Conservation (phyloP, 2,888 invertebrate species). For the Ochropacha duplaris region DNA sequence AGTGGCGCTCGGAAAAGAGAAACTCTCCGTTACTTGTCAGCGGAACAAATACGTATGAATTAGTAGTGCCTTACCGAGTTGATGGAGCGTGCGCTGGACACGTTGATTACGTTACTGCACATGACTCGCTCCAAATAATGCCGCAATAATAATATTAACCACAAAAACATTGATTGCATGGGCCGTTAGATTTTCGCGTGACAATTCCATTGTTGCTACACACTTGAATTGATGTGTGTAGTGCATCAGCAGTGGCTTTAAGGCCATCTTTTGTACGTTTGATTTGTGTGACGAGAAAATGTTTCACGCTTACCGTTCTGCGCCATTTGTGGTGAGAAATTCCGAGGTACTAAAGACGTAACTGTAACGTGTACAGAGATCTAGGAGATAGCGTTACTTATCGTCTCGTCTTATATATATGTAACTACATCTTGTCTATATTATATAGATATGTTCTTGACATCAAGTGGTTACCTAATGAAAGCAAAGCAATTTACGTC, state of each 20-base stretch:
- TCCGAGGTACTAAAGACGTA: slow-evolving; percentile 13
- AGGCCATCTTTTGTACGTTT: slow-evolving; percentile 23
- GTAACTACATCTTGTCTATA: too few relatives aligned
- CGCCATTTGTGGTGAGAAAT: slow-evolving; percentile 9
- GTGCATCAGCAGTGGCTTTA: slow-evolving; percentile 16
- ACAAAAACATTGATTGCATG: slow-evolving; percentile 27
- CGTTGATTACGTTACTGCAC: slow-evolving; percentile 23
- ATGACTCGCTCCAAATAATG: slow-evolving; percentile 45
- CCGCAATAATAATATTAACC: slow-evolving; percentile 40
- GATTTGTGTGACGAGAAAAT: slow-evolving; percentile 12
- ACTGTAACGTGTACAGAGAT: slow-evolving; percentile 9
- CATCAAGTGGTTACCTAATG: slow-evolving; percentile 25
- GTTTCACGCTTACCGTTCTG: slow-evolving; percentile 18
- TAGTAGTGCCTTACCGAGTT: slow-evolving; percentile 36
- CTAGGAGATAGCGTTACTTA: background rate
- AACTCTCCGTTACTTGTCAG: slow-evolving; percentile 38
- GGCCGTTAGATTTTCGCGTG: slow-evolving; percentile 31
- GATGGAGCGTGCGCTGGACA: slow-evolving; percentile 32
- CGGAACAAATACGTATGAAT: slow-evolving; percentile 51
- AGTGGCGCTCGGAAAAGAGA: slow-evolving; percentile 40
- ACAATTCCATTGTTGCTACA: slow-evolving; percentile 22
- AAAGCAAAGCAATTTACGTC: too few relatives aligned
- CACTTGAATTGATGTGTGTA: slow-evolving; percentile 12
- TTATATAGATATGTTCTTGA: slow-evolving; percentile 39
- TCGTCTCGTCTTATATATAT: too few relatives aligned